Base-by-base conservation (phyloP, 30 jellyfish, hydroid and myxozoan genomes). In the Chrysaora quinquecirrha region DNA sequence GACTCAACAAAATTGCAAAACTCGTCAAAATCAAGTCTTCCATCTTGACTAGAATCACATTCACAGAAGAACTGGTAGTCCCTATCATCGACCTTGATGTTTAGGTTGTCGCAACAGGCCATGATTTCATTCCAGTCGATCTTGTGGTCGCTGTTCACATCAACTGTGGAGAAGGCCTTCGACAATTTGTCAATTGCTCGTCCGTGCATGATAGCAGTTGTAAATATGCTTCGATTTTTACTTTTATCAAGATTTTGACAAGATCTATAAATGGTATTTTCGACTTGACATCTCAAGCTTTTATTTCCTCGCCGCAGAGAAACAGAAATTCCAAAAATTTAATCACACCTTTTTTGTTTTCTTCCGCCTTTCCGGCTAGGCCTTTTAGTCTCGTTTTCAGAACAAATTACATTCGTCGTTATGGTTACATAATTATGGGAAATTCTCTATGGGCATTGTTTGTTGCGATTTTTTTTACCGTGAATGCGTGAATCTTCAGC, bases 91-190 rank as follows among this genome's bases (percentile, higher is more conserved):
- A 90, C 71, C 23, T 29, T 46, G 14, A 90, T 69, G 38, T 90
- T 75, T 6, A 90, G 47, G 1, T 69, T 68, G 23, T 75, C 32
- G 68, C 97, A 90, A 71, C 94, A 90, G 18, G 34, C 80, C 35
- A 75, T 63, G 54, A 90, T 60, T 69, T 90, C 97, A 2, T 50
- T 28, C 92, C 89, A 75, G 76, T 83, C 97, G 23, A 90, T 83
- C 28, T 43, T 64, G 34, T 78, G 82, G 64, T 90, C 95, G 1
- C 69, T 67, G 58, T 75, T 75, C 3, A 30, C 49, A 48, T 90
- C 97, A 43, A 90, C 90, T 34, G n/a, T 65, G 24, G 25, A 35
- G 64, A 90, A 90, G 2, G 87, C 97, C 19, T 7, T 24, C 38
- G 61, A 23, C 3, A 90, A 68, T 49, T 90, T 90, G 28, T 46